phyloP scores from a whole-genome alignment of 2,888 invertebrate genomes.

The Drosophila prolongata region DNA sequence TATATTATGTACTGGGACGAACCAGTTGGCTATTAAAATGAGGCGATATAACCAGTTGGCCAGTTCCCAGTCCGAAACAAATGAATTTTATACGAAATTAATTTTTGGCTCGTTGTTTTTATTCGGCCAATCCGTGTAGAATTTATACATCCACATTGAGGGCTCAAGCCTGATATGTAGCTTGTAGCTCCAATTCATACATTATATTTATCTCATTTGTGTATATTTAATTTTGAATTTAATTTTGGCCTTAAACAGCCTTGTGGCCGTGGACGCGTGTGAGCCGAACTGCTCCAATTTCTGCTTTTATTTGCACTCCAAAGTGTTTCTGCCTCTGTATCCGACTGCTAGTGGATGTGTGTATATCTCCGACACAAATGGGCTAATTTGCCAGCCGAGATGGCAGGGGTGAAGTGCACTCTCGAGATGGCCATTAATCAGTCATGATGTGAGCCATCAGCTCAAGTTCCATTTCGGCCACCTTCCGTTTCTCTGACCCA shows the following conservation, averaged over 20 bases:
- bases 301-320: slow-evolving; percentile 57
- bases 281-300: slow-evolving; percentile 68
- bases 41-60: slow-evolving; percentile 63
- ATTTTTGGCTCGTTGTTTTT: slow-evolving; percentile 54
- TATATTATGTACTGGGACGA: slow-evolving; percentile 44
- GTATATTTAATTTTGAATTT: slow-evolving; percentile 53
- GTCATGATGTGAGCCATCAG: slow-evolving; percentile 5
- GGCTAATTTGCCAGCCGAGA: slow-evolving; percentile 63
- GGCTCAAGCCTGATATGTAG: slow-evolving; percentile 35
- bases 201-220: slow-evolving; percentile 64
- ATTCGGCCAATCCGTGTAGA: slow-evolving; percentile 62
- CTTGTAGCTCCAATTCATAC: slow-evolving; percentile 43
- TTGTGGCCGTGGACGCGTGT: slow-evolving; percentile 68
- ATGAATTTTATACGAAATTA: slow-evolving; percentile 63
- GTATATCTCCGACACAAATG: slow-evolving; percentile 33
- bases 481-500: slow-evolving; percentile 58
- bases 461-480: slow-evolving; percentile 55
- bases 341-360: background rate
- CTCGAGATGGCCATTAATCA: slow-evolving; percentile 49
- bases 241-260: slow-evolving; percentile 53
- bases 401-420: slow-evolving; percentile 48
- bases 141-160: slow-evolving; percentile 51
- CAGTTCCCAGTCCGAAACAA: slow-evolving; percentile 37
- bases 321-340: slow-evolving; percentile 27
- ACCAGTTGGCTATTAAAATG: slow-evolving; percentile 64